Evolutionary conservation across 2,113 vertebrate genomes (phyloP).

Genomic region (Mandrillus leucophaeus): DNA sequence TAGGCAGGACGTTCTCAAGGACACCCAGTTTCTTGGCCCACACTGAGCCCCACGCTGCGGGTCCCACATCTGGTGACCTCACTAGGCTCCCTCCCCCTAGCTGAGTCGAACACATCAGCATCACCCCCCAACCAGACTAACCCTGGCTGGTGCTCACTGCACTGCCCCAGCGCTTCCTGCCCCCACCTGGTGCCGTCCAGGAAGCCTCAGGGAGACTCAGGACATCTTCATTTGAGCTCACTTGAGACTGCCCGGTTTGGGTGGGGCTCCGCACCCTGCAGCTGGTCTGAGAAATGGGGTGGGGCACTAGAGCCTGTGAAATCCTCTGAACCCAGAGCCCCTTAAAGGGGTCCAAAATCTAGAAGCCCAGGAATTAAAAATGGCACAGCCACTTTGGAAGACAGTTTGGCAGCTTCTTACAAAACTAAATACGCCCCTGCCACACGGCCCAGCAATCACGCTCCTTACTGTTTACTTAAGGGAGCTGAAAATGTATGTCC

Average conservation of each 20-base stretch:
- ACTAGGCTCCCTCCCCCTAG: too few relatives aligned
- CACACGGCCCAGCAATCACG: not conserved
- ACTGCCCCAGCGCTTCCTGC: not conserved
- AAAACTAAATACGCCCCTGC: not conserved
- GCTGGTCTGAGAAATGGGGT: not conserved
- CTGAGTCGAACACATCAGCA: not conserved
- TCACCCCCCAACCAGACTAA: not conserved
- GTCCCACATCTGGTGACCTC: not conserved
- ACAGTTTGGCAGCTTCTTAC: not conserved
- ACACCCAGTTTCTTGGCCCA: not conserved
- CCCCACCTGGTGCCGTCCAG: rapidly evolving
- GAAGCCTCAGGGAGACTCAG: not conserved
- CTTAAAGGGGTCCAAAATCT: not conserved
- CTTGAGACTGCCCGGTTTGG: not conserved
- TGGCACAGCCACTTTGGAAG: not conserved
- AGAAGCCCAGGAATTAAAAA: not conserved
- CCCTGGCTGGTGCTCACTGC: too few relatives aligned
- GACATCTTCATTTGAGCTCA: not conserved
- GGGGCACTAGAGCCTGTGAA: not conserved
- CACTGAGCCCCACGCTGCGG: too few relatives aligned
- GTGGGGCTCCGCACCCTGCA: not conserved
- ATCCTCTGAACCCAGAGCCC: not conserved
- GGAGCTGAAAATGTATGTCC: not conserved
- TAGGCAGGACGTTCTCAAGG: not conserved
- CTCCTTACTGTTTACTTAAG: not conserved